phyloP scores from a whole-genome alignment of 2,888 invertebrate species.

The Ormyrus pomaceus region DNA sequence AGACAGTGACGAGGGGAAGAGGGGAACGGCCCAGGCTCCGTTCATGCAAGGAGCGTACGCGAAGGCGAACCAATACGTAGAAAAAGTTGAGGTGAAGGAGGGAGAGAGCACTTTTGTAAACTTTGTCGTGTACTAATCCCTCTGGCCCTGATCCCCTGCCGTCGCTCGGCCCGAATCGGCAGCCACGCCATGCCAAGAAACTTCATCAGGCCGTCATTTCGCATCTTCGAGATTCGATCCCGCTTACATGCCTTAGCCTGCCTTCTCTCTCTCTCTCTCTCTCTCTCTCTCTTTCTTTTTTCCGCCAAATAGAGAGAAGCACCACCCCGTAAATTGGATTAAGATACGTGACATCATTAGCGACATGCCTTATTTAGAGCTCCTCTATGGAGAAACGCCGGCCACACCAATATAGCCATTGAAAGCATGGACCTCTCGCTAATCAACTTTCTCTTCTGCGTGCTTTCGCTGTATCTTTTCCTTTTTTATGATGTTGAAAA shows the following conservation, averaged over 20 bases:
- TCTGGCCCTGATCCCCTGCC: conserved; percentile 66
- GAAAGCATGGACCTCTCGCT: conserved; percentile 32
- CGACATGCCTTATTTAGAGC: conserved; percentile 69
- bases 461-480: background rate
- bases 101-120: conserved; percentile 71
- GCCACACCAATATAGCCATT: conserved; percentile 40
- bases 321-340: conserved; percentile 73
- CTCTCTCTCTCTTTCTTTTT: conserved; percentile 55
- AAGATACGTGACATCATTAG: conserved; percentile 75
- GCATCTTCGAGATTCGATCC: conserved; percentile 67
- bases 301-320: conserved; percentile 26
- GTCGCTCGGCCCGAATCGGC: background rate
- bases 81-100: conserved; percentile 53
- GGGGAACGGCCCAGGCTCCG: conserved; percentile 58
- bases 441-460: conserved; percentile 43
- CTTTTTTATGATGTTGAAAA: background rate
- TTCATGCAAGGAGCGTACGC: background rate
- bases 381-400: background rate
- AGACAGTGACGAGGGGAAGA: conserved; percentile 21
- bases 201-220: conserved; percentile 74
- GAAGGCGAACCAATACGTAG: background rate
- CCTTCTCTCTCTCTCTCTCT: conserved; percentile 44
- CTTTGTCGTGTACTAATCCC: conserved; percentile 73
- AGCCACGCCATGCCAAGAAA: conserved; percentile 60
- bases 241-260: conserved; percentile 60